Evolutionary conservation across 2,888 invertebrate genomes (phyloP), one percentile per base, ranked within the genome.

Genomic region (Esperia sulphurella): DNA sequence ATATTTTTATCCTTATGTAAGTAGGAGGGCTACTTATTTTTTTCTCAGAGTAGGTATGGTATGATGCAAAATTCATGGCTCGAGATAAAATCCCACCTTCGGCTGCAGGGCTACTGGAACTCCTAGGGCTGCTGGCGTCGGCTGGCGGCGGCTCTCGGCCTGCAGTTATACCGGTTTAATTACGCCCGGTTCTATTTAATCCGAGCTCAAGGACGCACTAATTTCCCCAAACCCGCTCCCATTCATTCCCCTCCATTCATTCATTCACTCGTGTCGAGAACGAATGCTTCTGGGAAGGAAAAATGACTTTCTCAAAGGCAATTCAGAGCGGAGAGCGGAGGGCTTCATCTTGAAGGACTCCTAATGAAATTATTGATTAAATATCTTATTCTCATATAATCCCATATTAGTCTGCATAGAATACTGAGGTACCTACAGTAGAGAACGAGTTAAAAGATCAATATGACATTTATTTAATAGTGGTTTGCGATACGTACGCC

Each of bases 121-220:
- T 8, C 30, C 31, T 10, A 10, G 31, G 31, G 31, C 31, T 2
- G 31, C 10, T 8, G 5, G 9, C 1, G 31, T 2, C 30, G 30
- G 30, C 31, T 39, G 40, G 28, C 41, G 29, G 43, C 41, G 37
- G 45, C 41, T 40, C 45, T 49, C 35, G 29, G 48, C 37, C 45
- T 40, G 50, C 47, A 21, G 50, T 50, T 51, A 50, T 45, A 40
- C 43, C 14, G 44, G 31, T 52, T 47, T 52, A 53, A 57, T 57
- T 54, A 57, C 52, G 46, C 30, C 43, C 28, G 45, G 37, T 35
- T 41, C 48, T 46, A 45, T 50, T 53, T 53, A 57, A 55, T 53
- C 48, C 52, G 9, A 30, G 43, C 54, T 48, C 44, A 43, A 50
- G 53, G 53, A 42, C 52, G 45, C 51, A 45, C 54, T 55, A 51